Evolutionary conservation across 2,888 invertebrate species (phyloP), one percentile per base, ranked within the genome.

Genomic region (Caenorhabditis parvicauda): DNA sequence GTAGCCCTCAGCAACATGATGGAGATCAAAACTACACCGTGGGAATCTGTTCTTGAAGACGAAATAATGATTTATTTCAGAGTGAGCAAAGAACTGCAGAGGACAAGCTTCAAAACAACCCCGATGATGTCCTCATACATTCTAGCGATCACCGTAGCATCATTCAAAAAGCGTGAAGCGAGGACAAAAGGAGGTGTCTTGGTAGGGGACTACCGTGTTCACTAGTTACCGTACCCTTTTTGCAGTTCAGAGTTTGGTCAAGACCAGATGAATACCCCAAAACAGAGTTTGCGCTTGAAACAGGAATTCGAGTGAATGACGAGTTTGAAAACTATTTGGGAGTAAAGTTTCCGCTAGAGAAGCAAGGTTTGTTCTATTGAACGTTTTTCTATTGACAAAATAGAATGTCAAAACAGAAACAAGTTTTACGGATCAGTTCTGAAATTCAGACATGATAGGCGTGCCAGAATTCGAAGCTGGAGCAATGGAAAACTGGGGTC

Each of bases 101-200:
- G 87, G 85, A 90, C 91, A 75, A 84, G 85, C 9, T 82, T 81
- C 67, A 76, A 82, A 42, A 68, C 72, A 32, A 82, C 82, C 17
- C 82, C 84, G 4, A 78, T 77, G 82, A 92, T 92, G 91, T 88
- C 91, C 54, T 91, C 92, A 0, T 92, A 92, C 82, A 84, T 92
- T 6, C 89, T 92, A 71, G 90, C 92, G 0, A 87, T 92, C 69
- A 88, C 91, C 1, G 89, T 93, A 1, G 91, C 91, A 80, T 90
- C 92, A 65, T 89, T 88, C 82, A 87, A 70, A 80, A 87, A 86
- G 78, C 86, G 85, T 70, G 88, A 84, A 75, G 86, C 86, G 45
- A 82, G 84, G 72, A 88, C 88, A 1, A 83, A 85, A 74, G 84
- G 86, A 79, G 86, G 87, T 70, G 85, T 87, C 60, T 86, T n/a